phyloP scores from a whole-genome alignment of 2,888 invertebrate genomes.

The Junonia oenone region DNA sequence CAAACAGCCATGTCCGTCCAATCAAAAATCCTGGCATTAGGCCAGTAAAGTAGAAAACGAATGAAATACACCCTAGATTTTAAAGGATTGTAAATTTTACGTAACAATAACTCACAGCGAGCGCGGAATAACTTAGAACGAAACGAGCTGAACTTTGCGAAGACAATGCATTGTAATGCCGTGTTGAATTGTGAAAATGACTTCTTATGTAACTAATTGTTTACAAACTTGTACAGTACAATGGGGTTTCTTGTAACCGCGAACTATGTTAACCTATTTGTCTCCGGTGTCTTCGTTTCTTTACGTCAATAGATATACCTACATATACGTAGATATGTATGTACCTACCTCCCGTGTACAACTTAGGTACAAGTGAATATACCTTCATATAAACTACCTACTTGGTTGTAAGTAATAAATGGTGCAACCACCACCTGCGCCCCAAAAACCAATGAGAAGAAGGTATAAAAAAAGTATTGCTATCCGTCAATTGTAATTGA shows the following conservation, averaged over 20 bases:
- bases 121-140: conserved; percentile 32
- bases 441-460: too few species aligned
- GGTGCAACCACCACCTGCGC: too few species aligned
- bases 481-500: too few species aligned
- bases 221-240: conserved; percentile 6
- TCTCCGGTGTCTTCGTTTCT: neutral
- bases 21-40: conserved; percentile 26
- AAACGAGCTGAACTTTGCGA: conserved; percentile 38
- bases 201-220: conserved; percentile 29
- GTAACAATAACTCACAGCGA: conserved; percentile 20
- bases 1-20: conserved; percentile 22
- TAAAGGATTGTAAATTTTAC: conserved; percentile 25
- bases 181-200: conserved; percentile 29
- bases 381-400: too few species aligned
- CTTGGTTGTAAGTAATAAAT: too few species aligned
- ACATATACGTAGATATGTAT: too few species aligned
- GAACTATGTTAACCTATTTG: neutral
- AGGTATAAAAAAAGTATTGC: too few species aligned
- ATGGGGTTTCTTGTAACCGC: neutral
- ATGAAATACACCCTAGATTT: conserved; percentile 25
- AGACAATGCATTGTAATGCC: conserved; percentile 45
- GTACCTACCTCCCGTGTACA: too few species aligned
- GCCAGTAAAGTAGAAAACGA: conserved; percentile 22
- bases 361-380: too few species aligned
- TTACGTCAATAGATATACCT: too few species aligned